phyloP scores from a whole-genome alignment of 1,140 invertebrate genomes.

The Drosophila baimaii region DNA sequence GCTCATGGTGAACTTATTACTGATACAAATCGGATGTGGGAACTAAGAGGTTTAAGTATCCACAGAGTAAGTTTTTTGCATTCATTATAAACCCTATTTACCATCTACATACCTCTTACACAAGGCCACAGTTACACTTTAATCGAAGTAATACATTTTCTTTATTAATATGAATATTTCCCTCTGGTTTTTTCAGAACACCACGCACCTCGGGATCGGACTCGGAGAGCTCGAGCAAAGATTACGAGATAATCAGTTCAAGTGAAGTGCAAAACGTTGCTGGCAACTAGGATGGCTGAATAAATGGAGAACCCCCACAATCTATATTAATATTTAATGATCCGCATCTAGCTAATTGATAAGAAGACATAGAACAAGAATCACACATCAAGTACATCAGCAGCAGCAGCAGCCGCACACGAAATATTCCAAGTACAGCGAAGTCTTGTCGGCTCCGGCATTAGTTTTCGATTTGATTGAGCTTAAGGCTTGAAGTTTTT shows the following conservation, averaged over 20 bases:
- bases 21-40: conserved; percentile 4
- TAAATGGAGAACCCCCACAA: conserved; percentile 27
- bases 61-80: conserved; percentile 67
- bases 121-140: conserved; percentile 11
- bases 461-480: conserved; percentile 34
- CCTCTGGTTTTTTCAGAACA: conserved; percentile 67
- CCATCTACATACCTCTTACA: background rate
- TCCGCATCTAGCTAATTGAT: conserved; percentile 72
- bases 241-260: conserved; percentile 83
- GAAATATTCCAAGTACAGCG: conserved; percentile 61
- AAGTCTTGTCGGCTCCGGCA: conserved; percentile 25
- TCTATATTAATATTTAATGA: conserved; percentile 63
- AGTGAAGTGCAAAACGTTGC: conserved; percentile 83
- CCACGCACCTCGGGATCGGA: conserved; percentile 76
- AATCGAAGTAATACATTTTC: background rate
- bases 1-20: conserved; percentile 20
- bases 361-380: conserved; percentile 58
- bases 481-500: conserved; percentile 33
- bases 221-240: conserved; percentile 81
- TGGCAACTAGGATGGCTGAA: conserved; percentile 62
- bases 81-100: conserved; percentile 24
- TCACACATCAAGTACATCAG: conserved; percentile 50
- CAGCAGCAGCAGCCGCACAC: conserved; percentile 26
- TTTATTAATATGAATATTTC: conserved; percentile 8
- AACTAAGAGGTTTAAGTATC: conserved; percentile 39